Evolutionary conservation across 1,140 invertebrate species (phyloP), one percentile per base, ranked within the genome.

Genomic region (Drosophila athabasca): DNA sequence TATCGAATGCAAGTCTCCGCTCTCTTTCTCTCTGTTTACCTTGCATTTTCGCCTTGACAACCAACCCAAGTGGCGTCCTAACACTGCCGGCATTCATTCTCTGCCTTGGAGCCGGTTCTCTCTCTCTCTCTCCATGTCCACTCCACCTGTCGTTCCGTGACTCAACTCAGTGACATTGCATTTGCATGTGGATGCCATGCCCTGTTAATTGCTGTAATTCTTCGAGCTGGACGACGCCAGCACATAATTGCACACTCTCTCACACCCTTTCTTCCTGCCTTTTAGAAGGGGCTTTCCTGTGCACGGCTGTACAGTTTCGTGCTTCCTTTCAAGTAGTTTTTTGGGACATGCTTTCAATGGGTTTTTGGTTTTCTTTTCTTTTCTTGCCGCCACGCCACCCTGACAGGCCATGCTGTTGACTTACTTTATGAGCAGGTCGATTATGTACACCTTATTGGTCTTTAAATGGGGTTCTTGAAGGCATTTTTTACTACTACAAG

Each of bases 141-240:
- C 51, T 48, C 66, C 65, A 55, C 59, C 46, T 58, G 17, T 62
- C 29, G 43, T 71, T 43, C 48, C 75, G 81, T 88, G 83, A 87
- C 65, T 87, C 76, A 83, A 65, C 45, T 29, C 52, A 54, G 79
- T 89, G 84, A 87, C 84, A 88, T 87, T 88, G 82, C 82, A 87
- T 87, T 85, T 85, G 82, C 81, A 84, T 85, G 70, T 79, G 77
- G 61, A 72, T 77, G 82, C 62, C 35, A 72, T 77, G 82, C 62
- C 35, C 35, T 55, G 67, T 71, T 87, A 88, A 87, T 87, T 83
- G 83, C 79, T 83, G 83, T 87, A 76, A 83, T 87, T 83, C 22
- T 49, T 69, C 49, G 57, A 65, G 62, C 82, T 87, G 83, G 83
- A 88, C 83, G 67, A 29, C 39, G 68, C 19, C 67, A 77, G 39